phyloP scores from a whole-genome alignment of 2,888 invertebrate genomes.

The Trichogramma dendrolimi region DNA sequence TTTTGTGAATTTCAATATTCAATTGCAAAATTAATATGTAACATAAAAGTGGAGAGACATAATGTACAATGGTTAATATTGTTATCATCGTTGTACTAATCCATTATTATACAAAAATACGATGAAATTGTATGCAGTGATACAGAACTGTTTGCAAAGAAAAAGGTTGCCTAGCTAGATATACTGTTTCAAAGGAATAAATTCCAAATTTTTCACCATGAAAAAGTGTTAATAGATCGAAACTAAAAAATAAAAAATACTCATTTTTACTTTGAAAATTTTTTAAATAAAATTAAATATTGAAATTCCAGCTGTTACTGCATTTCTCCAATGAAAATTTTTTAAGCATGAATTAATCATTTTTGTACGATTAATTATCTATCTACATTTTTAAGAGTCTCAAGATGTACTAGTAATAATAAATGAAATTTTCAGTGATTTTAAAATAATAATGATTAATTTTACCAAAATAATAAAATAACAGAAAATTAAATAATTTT shows the following conservation, averaged over 20 bases:
- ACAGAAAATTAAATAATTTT: conserved; percentile 28
- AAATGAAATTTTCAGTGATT: conserved; percentile 25
- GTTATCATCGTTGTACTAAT: conserved; percentile 27
- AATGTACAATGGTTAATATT: conserved; percentile 5
- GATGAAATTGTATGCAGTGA: conserved; percentile 22
- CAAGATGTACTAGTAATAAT: conserved; percentile 10
- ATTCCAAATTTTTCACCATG: conserved; percentile 28
- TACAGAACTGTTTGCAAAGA: conserved; percentile 9
- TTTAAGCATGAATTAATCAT: conserved; percentile 20
- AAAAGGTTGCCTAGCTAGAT: conserved; percentile 37
- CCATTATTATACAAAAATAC: conserved; percentile 26
- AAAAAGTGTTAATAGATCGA: conserved; percentile 15
- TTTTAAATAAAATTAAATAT: conserved; percentile 18
- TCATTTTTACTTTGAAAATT: conserved; percentile 24
- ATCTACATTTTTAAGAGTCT: conserved; percentile 19
- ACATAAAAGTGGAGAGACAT: conserved; percentile 14
- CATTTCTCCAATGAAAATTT: conserved; percentile 12
- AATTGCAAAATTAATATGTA: conserved; percentile 28
- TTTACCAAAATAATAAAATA: conserved; percentile 20
- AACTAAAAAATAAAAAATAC: neutral
- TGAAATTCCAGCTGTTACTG: conserved; percentile 20
- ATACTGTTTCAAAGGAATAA: conserved; percentile 26
- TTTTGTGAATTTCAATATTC: conserved; percentile 27
- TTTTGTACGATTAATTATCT: conserved; percentile 24
- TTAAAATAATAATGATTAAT: conserved; percentile 17